phyloP scores from a whole-genome alignment of 2,797 vertebrate genomes.

The Pteropus rufus region DNA sequence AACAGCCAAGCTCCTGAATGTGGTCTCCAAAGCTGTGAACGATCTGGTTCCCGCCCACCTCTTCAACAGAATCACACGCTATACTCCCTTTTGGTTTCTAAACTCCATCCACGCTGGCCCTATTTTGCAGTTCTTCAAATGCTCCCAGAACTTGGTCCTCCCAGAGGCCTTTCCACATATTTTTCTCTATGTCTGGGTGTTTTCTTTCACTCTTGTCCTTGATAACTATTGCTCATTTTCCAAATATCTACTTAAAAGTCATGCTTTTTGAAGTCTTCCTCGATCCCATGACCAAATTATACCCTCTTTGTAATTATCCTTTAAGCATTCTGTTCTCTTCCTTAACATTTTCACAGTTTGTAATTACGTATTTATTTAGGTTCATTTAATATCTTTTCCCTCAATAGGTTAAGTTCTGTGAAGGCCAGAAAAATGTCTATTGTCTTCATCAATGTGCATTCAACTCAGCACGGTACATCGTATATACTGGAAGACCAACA shows the following conservation, averaged over 20 bases:
- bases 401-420: not conserved
- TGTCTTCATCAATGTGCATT: not conserved
- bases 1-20: not conserved
- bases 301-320: not conserved
- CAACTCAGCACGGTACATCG: not conserved
- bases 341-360: not conserved
- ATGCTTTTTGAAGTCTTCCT: not conserved
- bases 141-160: not conserved
- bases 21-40: not conserved
- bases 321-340: not conserved
- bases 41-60: not conserved
- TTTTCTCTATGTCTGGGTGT: not conserved
- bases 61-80: not conserved
- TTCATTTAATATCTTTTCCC: not conserved
- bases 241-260: not conserved
- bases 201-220: not conserved
- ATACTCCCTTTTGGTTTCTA: not conserved
- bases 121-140: not conserved
- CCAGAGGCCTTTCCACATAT: not conserved
- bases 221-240: not conserved
- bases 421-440: not conserved
- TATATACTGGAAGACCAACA: not conserved
- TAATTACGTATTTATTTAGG: not conserved
- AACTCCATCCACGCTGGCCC: not conserved
- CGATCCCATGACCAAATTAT: not conserved